Conservation (phyloP, 1,140 invertebrate genomes). For the Drosophila lacertosa region DNA sequence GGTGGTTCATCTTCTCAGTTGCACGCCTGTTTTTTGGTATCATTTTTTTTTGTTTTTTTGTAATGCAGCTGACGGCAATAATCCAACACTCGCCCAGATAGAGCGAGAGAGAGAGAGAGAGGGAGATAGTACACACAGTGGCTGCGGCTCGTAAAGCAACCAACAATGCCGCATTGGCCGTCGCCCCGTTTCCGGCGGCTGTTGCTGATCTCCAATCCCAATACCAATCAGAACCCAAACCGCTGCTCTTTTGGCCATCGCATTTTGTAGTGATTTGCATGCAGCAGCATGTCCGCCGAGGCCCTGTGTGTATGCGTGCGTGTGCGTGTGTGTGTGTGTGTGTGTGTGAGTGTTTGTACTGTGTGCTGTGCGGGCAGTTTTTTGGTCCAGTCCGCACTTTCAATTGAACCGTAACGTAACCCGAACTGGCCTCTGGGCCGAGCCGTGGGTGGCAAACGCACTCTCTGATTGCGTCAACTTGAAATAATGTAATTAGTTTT, state of each 20-base stretch:
- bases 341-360: neutral
- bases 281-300: constrained; percentile 63
- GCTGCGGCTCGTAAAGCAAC: constrained; percentile 68
- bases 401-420: constrained; percentile 78
- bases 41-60: neutral
- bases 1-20: constrained; percentile 58
- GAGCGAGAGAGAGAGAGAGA: constrained; percentile 8
- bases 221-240: constrained; percentile 30
- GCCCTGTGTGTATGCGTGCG: constrained; percentile 1
- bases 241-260: constrained; percentile 19
- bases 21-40: constrained; percentile 25
- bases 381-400: constrained; percentile 42
- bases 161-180: constrained; percentile 46
- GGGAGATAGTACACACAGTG: neutral
- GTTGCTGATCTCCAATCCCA: constrained; percentile 25
- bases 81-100: constrained; percentile 41
- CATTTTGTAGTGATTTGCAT: constrained; percentile 76
- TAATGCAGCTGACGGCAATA: constrained; percentile 64
- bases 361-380: constrained; percentile 9
- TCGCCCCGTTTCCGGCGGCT: constrained; percentile 20
- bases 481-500: constrained; percentile 82
- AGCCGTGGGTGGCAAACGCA: constrained; percentile 49
- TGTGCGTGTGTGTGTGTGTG: neutral
- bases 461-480: constrained; percentile 79
- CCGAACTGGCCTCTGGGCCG: constrained; percentile 56